Evolutionary conservation across 2,797 vertebrate genomes (phyloP), one percentile per base, ranked within the genome.

Genomic region (Rhynchotus rufescens): DNA sequence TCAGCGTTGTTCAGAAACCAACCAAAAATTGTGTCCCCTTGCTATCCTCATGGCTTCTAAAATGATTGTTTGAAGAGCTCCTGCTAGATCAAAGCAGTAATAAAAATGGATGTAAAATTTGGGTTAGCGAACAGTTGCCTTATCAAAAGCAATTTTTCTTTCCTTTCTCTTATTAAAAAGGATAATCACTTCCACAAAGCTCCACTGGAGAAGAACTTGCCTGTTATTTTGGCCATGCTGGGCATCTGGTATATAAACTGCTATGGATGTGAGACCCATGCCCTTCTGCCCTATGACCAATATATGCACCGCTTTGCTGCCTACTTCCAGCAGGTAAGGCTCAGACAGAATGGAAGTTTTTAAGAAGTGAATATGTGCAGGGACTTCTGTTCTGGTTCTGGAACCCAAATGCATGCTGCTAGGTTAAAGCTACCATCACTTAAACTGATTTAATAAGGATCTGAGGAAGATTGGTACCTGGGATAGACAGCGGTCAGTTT

Each of bases 241-340:
- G 99, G 99, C 1, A 74, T 99, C 96, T 99, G 99, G 99, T 99
- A 99, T 94, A 99, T 99, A 96, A 99, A 99, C 97, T 99, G 98
- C 97, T 99, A 98, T 8, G 98, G 98, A 4, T 98, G 98, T 10
- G 99, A 99, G 96, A 99, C 99, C 0, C 99, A 99, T 2, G 98
- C 98, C 30, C 96, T 99, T 95, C 97, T 99, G 94, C 99, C 99
- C 69, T 99, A 99, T 3, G 99, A 99, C 96, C 99, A 99, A 96
- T 99, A 99, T 97, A 98, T 99, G 98, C 99, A 99, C 93, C 99
- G 99, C 84, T 99, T 99, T n/a, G 98, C 99, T 1, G 99, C 99
- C 25, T 99, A 99, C 95, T 99, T 99, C 97, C 99, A 99, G 93
- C 99, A 99, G 99, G 99, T 99, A 90, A 84, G 97, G 45, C 30